Evolutionary conservation across 1,140 invertebrate genomes (phyloP).

Genomic region (Ceratosolen fusciceps): DNA sequence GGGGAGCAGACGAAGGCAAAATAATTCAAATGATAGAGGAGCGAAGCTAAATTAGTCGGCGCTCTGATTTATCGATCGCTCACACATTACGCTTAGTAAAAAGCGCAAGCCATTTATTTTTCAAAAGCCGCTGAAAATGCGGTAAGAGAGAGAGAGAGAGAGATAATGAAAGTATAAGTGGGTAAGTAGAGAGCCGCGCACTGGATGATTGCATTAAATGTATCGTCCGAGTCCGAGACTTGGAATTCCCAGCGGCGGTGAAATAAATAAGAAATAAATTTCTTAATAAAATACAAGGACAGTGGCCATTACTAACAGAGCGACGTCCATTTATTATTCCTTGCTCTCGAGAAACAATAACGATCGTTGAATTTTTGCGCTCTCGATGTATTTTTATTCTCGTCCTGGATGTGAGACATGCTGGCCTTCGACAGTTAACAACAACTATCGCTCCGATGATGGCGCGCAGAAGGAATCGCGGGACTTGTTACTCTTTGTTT

Average conservation of each 20-base stretch:
- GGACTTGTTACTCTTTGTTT: too few species aligned
- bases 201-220: conserved; percentile 2
- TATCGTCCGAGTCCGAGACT: conserved; percentile 1
- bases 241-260: too few species aligned
- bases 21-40: not conserved
- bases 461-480: too few species aligned
- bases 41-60: not conserved
- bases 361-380: too few species aligned
- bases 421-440: too few species aligned
- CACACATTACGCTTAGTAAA: not conserved
- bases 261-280: not conserved
- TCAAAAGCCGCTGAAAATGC: not conserved
- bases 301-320: not conserved
- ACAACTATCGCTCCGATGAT: too few species aligned
- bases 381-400: too few species aligned
- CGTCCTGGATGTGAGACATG: too few species aligned
- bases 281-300: not conserved
- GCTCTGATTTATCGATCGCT: not conserved
- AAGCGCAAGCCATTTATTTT: not conserved
- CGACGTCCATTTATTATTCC: too few species aligned
- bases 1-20: not conserved
- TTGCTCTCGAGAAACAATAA: too few species aligned
- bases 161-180: conserved; percentile 13
- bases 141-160: not conserved
- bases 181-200: conserved; percentile 20